A percentile compares a stretch with the other conserved stretches of the same genome.
Evolutionary conservation across 2,888 invertebrate genomes (phyloP).

Genomic region (Heliothis peltigera): DNA sequence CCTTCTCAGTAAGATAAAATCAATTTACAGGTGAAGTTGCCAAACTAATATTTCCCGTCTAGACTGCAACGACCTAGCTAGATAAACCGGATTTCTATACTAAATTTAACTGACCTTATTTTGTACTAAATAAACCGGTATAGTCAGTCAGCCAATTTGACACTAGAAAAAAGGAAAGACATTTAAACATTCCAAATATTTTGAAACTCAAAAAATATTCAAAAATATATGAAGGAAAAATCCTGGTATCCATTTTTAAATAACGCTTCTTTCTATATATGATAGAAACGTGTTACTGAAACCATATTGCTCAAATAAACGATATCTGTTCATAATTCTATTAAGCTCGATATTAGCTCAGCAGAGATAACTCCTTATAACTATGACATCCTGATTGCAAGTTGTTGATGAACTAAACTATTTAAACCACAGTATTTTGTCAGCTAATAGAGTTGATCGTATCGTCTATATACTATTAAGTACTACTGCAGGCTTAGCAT

Average conservation of each 20-base stretch:
- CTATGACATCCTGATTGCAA: conserved; percentile 29
- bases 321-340: conserved; percentile 25
- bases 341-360: conserved; percentile 26
- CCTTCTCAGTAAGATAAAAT: conserved; percentile 18
- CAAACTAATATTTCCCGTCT: conserved; percentile 32
- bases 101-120: conserved; percentile 7
- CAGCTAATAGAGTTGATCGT: conserved; percentile 14
- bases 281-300: neutral
- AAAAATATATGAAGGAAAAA: no score
- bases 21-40: conserved; percentile 10
- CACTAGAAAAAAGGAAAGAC: no score
- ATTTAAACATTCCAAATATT: no score
- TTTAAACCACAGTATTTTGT: conserved; percentile 42
- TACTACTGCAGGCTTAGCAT: no score
- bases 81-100: conserved; percentile 13
- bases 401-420: conserved; percentile 43
- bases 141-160: no score
- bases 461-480: conserved; percentile 1
- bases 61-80: conserved; percentile 14
- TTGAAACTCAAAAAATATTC: no score
- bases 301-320: neutral
- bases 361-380: conserved; percentile 44
- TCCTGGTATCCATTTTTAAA: neutral
- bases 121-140: neutral
- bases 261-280: no score